Conservation (phyloP, 2,888 invertebrate species). For the Hypolimnas misippus region DNA sequence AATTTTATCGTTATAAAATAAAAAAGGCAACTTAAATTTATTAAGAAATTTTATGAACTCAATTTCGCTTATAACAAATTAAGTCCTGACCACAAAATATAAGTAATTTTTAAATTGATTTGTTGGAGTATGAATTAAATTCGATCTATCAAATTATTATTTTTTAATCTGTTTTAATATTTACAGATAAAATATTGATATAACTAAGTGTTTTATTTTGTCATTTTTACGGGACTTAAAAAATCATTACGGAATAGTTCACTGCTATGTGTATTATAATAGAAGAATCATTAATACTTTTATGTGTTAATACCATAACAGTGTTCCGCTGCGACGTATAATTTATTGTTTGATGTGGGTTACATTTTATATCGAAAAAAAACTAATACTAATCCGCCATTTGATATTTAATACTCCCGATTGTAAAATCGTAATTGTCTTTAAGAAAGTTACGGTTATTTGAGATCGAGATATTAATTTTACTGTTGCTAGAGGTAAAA, state of each 20-base stretch:
- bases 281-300: slow-evolving; percentile 2
- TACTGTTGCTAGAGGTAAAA: not conserved
- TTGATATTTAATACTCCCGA: not conserved
- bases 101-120: too few relatives aligned
- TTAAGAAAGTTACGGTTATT: not conserved
- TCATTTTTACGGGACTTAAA: too few relatives aligned
- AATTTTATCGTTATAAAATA: too few relatives aligned
- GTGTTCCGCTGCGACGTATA: not conserved
- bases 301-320: not conserved
- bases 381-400: not conserved
- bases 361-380: not conserved
- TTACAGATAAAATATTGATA: too few relatives aligned
- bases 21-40: too few relatives aligned
- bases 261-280: not conserved
- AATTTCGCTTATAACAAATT: too few relatives aligned
- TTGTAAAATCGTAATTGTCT: not conserved
- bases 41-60: too few relatives aligned
- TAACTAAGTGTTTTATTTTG: too few relatives aligned
- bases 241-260: not conserved
- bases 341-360: slow-evolving; percentile 2
- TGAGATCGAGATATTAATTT: not conserved
- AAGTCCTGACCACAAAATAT: too few relatives aligned
- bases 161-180: too few relatives aligned
- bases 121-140: too few relatives aligned
- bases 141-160: too few relatives aligned